These are phyloP conservation scores for Gnathonemus longibarbis DNA, from an alignment of 2,113 vertebrate genomes.

Conservation along the genomic window DNA sequence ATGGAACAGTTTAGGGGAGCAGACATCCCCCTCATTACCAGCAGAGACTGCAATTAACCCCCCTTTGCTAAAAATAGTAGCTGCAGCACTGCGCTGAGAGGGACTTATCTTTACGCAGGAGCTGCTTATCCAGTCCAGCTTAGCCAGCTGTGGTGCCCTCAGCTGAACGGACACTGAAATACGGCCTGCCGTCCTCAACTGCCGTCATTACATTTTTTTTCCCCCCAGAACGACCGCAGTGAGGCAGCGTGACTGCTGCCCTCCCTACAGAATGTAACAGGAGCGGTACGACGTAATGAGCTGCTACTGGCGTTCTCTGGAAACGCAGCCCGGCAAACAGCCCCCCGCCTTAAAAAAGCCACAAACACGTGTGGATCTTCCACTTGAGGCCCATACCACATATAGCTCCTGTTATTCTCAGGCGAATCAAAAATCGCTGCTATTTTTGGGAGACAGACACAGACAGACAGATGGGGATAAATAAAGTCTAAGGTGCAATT, in stretches of 20 bases:
- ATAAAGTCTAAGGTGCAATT: not conserved
- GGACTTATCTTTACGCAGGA: not conserved
- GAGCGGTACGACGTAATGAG: not conserved
- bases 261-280: not conserved
- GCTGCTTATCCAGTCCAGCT: not conserved
- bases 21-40: not conserved
- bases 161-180: not conserved
- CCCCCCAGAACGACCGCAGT: not conserved
- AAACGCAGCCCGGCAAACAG: not conserved
- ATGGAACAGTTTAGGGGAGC: not conserved
- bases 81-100: not conserved
- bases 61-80: not conserved
- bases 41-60: conserved; percentile 1
- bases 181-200: not conserved
- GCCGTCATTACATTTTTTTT: not conserved
- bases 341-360: not conserved
- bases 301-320: not conserved
- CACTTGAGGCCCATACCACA: not conserved
- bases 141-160: not conserved
- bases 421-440: not conserved
- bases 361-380: not conserved
- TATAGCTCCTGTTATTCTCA: not conserved
- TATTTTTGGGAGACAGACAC: not conserved
- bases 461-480: not conserved
- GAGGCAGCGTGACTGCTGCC: not conserved